Evolutionary conservation across 2,113 vertebrate species (phyloP).

Genomic region (Leptobrachium ailaonicum): DNA sequence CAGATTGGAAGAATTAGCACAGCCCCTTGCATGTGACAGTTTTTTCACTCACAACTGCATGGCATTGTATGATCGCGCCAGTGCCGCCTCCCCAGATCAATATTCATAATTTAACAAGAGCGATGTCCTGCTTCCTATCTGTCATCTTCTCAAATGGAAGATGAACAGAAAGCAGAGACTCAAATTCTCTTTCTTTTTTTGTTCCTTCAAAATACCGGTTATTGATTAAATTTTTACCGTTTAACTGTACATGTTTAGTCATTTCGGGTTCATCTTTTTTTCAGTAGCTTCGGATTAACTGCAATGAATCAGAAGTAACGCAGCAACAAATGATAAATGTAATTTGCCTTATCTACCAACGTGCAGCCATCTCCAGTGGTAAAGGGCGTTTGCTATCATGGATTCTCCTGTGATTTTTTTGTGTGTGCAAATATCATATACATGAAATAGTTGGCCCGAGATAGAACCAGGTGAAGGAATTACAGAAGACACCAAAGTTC

Average conservation of each 20-base stretch:
- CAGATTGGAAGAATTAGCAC: conserved; percentile 22
- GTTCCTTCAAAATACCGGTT: not conserved
- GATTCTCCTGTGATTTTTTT: not conserved
- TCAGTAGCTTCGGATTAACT: conserved; percentile 8
- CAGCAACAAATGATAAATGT: conserved; percentile 24
- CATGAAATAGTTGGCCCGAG: no score
- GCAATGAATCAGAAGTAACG: conserved; percentile 1
- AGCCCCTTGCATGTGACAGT: conserved; percentile 12
- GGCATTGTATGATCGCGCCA: not conserved
- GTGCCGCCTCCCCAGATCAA: conserved; percentile 1
- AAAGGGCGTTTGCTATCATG: not conserved
- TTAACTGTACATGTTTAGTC: not conserved
- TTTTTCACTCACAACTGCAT: conserved; percentile 29
- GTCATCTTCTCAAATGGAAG: not conserved
- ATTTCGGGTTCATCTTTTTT: not conserved
- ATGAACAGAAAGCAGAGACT: not conserved
- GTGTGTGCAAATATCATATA: no score
- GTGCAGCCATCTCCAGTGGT: conserved; percentile 5
- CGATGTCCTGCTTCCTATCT: not conserved
- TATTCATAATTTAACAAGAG: conserved; percentile 5
- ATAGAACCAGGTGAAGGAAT: no score
- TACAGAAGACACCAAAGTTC: no score
- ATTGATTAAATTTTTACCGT: not conserved
- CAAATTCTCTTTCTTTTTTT: not conserved
- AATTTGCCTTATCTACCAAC: conserved; percentile 24